Conservation (phyloP, 2,797 vertebrate genomes). For the Tragelaphus eurycerus region DNA sequence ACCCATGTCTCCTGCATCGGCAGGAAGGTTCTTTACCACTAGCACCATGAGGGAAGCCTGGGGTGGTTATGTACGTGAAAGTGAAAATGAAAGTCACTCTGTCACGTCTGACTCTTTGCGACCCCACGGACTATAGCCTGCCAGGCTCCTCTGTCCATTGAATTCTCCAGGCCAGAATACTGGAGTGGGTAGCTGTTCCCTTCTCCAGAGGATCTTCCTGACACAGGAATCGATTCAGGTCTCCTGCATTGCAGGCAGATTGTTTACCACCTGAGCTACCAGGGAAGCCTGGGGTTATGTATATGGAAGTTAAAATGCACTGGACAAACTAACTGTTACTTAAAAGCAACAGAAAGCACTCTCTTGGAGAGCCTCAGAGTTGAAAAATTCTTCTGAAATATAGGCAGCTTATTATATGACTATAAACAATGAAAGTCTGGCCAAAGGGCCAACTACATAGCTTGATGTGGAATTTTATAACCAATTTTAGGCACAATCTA, state of each 20-base stretch:
- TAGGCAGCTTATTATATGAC: background rate
- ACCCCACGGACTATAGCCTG: background rate
- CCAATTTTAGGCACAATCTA: background rate
- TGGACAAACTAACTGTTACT: background rate
- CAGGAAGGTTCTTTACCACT: background rate
- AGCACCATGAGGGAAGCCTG: background rate
- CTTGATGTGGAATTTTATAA: constrained; percentile 34
- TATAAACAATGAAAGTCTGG: background rate
- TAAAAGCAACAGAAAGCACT: background rate
- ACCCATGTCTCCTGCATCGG: background rate
- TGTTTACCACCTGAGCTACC: background rate
- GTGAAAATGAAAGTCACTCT: background rate
- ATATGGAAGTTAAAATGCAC: background rate
- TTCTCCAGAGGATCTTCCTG: background rate
- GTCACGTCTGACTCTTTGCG: background rate
- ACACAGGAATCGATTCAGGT: background rate
- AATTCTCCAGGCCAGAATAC: background rate
- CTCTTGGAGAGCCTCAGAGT: background rate
- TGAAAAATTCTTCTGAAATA: background rate
- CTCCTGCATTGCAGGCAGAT: background rate
- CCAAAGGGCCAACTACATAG: background rate
- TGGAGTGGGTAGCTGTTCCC: background rate
- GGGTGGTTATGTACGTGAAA: background rate
- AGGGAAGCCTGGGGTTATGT: background rate
- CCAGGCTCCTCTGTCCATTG: background rate